phyloP scores from a whole-genome alignment of 2,888 invertebrate species.

The Rhodophaea formosa region DNA sequence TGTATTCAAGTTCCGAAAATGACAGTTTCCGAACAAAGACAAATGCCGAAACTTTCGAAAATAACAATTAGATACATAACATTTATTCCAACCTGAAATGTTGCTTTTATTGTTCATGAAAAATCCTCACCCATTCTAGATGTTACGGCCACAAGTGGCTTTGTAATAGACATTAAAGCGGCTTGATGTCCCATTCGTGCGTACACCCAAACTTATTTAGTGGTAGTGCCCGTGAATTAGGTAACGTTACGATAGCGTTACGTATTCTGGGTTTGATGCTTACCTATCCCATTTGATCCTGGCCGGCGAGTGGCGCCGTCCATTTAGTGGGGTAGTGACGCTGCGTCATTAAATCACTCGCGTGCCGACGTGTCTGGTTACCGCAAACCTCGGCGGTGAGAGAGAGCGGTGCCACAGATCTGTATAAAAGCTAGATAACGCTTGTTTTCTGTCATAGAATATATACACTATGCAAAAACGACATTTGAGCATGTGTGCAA shows the following conservation, averaged over 20 bases:
- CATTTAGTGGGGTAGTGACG: slow-evolving; percentile 1
- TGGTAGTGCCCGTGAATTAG: slow-evolving; percentile 1
- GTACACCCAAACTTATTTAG: background rate
- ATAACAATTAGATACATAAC: too few species aligned
- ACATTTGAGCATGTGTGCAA: too few species aligned
- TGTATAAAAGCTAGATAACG: too few species aligned
- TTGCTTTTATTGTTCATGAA: background rate
- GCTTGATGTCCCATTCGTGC: slow-evolving; percentile 9
- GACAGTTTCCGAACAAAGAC: too few species aligned
- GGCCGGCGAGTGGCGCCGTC: background rate
- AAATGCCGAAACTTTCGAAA: too few species aligned
- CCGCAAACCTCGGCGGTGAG: slow-evolving; percentile 8
- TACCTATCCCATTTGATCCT: background rate
- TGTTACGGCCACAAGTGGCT: background rate
- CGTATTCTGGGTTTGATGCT: background rate
- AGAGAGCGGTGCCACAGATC: background rate
- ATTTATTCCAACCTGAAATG: slow-evolving; percentile 17
- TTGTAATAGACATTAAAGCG: slow-evolving; percentile 4
- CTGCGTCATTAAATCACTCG: slow-evolving; percentile 1
- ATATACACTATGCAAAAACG: too few species aligned
- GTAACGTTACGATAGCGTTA: background rate
- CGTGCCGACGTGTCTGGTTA: background rate
- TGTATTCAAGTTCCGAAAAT: too few species aligned
- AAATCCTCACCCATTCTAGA: background rate
- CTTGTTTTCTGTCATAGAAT: too few species aligned